phyloP scores from a whole-genome alignment of 2,797 vertebrate genomes.

The Microtus obscurus region DNA sequence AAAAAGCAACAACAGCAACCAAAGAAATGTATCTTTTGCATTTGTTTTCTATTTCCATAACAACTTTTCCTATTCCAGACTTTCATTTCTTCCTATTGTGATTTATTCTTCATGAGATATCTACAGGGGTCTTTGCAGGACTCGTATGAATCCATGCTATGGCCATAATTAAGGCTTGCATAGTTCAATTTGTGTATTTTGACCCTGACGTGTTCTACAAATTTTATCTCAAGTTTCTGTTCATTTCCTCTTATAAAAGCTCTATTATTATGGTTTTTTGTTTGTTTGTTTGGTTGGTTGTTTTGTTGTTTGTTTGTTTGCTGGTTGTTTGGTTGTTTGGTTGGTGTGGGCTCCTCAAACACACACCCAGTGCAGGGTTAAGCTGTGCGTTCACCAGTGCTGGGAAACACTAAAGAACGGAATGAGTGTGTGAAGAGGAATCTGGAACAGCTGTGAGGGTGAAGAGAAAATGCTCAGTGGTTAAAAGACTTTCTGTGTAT shows the following conservation, averaged over 20 bases:
- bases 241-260: not conserved
- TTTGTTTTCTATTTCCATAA: not conserved
- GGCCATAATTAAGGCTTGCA: not conserved
- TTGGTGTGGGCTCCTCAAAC: not conserved
- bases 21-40: not conserved
- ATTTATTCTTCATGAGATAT: constrained; percentile 14
- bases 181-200: not conserved
- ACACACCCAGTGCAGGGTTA: not conserved
- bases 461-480: not conserved
- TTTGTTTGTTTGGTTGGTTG: not conserved
- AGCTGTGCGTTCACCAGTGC: too few relatives aligned
- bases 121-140: not conserved
- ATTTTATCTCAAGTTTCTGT: not conserved
- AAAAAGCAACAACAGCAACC: not conserved
- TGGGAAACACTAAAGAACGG: not conserved
- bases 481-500: not conserved
- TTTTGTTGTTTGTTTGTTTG: not conserved
- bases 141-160: not conserved
- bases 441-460: not conserved
- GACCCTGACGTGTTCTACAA: not conserved
- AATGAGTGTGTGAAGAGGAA: not conserved
- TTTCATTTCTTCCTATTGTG: not conserved
- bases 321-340: too few relatives aligned
- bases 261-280: not conserved
- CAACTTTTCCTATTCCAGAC: not conserved